Conservation (phyloP, 2,113 vertebrate genomes). For the Poecile atricapillus region DNA sequence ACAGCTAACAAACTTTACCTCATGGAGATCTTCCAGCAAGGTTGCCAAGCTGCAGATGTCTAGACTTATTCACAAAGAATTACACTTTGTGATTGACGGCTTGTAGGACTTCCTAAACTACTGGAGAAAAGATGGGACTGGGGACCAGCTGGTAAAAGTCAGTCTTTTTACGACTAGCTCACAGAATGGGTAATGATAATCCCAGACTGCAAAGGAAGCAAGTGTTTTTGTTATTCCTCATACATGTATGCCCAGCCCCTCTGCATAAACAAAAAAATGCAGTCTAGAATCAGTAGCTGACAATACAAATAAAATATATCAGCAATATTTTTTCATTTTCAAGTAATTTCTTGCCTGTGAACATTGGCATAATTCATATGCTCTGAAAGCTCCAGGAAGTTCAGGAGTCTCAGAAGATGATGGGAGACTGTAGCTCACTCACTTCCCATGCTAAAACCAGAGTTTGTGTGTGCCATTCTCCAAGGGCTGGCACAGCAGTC, state of each 20-base stretch:
- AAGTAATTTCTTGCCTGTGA: neutral
- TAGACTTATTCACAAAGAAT: neutral
- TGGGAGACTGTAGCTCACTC: neutral
- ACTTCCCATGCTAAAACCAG: neutral
- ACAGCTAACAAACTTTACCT: neutral
- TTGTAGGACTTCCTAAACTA: neutral
- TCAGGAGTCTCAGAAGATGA: neutral
- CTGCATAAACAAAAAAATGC: neutral
- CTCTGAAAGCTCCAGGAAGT: neutral
- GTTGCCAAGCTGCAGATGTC: neutral
- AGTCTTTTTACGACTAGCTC: neutral
- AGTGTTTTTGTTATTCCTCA: neutral
- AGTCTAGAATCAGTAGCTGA: neutral
- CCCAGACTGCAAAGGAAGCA: neutral
- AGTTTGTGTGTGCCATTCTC: rapidly evolving
- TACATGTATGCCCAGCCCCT: neutral
- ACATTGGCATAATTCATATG: neutral
- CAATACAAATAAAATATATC: neutral
- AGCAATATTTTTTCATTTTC: neutral
- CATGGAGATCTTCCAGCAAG: neutral
- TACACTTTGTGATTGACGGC: neutral
- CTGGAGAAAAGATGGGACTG: neutral
- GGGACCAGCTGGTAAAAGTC: neutral
- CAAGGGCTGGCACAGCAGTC: neutral
- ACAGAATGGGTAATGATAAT: neutral